phyloP scores from a whole-genome alignment of 2,888 invertebrate genomes.

The Byasa hedistus region DNA sequence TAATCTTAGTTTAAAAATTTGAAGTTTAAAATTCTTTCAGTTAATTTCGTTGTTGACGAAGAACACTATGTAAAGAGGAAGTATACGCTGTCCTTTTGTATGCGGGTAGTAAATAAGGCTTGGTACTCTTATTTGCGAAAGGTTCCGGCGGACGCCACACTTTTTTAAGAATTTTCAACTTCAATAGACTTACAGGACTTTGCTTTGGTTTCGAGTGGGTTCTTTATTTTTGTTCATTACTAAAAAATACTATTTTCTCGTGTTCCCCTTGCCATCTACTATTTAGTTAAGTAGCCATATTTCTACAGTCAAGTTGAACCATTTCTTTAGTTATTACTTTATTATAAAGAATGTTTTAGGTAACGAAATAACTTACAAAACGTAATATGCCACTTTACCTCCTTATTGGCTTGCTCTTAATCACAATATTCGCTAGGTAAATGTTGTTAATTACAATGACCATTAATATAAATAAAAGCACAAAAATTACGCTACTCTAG shows the following conservation, averaged over 20 bases:
- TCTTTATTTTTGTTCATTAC: not conserved
- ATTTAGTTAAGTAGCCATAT: no score
- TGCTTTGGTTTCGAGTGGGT: not conserved
- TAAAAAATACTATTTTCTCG: not conserved
- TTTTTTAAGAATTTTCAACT: conserved; percentile 18
- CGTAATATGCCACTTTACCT: no score
- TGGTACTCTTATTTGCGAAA: conserved; percentile 17
- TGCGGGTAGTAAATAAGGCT: conserved; percentile 8
- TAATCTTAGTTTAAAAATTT: not conserved
- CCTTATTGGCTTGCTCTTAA: no score
- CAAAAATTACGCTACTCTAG: not conserved
- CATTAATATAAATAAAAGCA: no score
- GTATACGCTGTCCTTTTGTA: not conserved
- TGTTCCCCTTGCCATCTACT: not conserved
- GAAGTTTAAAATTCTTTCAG: not conserved
- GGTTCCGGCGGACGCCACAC: conserved; percentile 7
- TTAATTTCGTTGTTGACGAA: not conserved
- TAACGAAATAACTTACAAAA: no score
- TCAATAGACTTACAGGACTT: conserved; percentile 1
- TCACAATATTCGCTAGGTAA: no score
- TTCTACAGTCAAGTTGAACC: no score
- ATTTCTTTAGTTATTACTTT: no score
- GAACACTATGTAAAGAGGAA: not conserved
- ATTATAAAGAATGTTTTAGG: no score
- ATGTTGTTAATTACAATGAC: no score